Base-by-base conservation (phyloP, 2,888 invertebrate genomes). In the Volucella zonaria region DNA sequence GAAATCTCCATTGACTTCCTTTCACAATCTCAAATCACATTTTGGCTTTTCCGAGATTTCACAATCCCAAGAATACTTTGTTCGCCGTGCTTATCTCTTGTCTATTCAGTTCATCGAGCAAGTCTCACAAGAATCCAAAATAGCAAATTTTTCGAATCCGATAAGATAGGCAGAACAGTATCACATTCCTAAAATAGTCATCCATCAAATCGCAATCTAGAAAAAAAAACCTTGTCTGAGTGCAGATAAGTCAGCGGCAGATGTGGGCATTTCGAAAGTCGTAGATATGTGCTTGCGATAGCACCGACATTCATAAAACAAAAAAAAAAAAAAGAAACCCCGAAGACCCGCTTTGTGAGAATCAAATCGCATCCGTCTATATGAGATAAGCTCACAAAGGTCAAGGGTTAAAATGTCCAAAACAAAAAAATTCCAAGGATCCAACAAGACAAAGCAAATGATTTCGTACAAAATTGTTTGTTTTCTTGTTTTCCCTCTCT, bases 331-430 rank as follows among this genome's bases (percentile, higher is more conserved):
- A n/a, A n/a, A n/a, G n/a, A n/a, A n/a, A n/a, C n/a, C 38, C 12
- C 45, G 23, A 59, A 59, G 14, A 23, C 18, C 18, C 18, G 15
- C n/a, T 52, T 31, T 47, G 15, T 52, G 59, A 40, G n/a, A 61
- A 73, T 42, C 43, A 80, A 82, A 78, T 82, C 67, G 66, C 78
- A 82, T 82, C 66, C 82, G 62, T 73, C 78, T 78, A 49, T 82
- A 78, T 45, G 49, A 62, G 82, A 82, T 82, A 79, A 82, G 58
- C 68, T 52, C 62, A 58, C 68, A 62, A 79, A 82, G 82, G 82
- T 68, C 79, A 82, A 79, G 79, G 82, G 79, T 82, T 82, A 70
- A 79, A 82, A 68, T 82, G 74, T 74, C 82, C 79, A 82, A 82
- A 76, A 31, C 31, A 62, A 64, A 73, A n/a, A 68, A 51, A 68